Evolutionary conservation across 2,113 vertebrate genomes (phyloP).

Genomic region (Eubucco bourcierii): DNA sequence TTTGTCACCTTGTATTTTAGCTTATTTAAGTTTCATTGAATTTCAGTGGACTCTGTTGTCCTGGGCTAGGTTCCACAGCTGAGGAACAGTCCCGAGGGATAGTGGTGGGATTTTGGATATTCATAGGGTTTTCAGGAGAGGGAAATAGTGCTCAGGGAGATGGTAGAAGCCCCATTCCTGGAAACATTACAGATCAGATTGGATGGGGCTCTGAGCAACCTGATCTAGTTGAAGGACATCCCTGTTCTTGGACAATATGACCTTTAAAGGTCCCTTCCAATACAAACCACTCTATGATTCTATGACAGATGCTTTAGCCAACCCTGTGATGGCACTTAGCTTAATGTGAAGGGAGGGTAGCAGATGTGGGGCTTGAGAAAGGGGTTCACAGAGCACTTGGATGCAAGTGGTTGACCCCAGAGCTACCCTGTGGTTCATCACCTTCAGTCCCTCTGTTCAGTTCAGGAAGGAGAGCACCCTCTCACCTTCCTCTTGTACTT

Average conservation of each 20-base stretch:
- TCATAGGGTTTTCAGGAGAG: not conserved
- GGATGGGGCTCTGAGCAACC: too few relatives aligned
- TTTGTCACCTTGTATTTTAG: not conserved
- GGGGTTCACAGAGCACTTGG: not conserved
- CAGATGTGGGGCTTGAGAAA: not conserved
- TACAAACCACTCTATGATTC: too few relatives aligned
- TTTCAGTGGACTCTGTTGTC: fast-evolving
- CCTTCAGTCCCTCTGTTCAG: not conserved
- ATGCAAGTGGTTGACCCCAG: fast-evolving
- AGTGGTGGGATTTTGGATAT: not conserved
- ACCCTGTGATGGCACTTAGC: not conserved
- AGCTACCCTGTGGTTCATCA: not conserved
- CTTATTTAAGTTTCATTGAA: not conserved
- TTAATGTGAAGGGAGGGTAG: not conserved
- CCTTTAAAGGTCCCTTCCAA: too few relatives aligned
- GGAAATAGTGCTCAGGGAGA: not conserved
- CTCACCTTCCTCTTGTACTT: not conserved
- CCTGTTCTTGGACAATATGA: too few relatives aligned
- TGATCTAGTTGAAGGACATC: too few relatives aligned
- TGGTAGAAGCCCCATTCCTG: not conserved
- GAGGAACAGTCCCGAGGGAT: not conserved
- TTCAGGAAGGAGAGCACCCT: not conserved
- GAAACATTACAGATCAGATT: too few relatives aligned
- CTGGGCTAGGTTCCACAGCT: not conserved
- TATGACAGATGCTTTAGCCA: too few relatives aligned